Base-by-base conservation (phyloP, 2,888 invertebrate species). In the Clanis bilineata region DNA sequence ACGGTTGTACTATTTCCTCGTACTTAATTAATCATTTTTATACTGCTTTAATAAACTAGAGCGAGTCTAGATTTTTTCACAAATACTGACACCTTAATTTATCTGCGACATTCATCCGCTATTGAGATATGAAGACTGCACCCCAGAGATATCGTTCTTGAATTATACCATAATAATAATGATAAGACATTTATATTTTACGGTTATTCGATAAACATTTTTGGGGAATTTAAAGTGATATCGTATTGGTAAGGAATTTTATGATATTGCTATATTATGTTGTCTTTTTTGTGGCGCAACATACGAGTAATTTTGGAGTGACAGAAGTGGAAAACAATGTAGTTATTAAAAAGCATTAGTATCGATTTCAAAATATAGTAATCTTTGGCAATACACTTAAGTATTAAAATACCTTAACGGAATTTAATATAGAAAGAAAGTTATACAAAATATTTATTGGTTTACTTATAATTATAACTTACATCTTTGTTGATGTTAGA, bases 151-250 rank as follows among this genome's bases (percentile, higher is more conserved):
- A 38, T 45, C 23, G 15, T 1, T n/a, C 36, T 15, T 59, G 61
- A 67, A 58, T 47, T 59, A 66, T 63, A 54, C 18, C 38, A 39
- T 62, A 67, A 63, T 56, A 65, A 68, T 64, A 58, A 66, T 65
- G 63, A 63, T 58, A 64, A 61, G 66, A 44, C 57, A 63, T 60
- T 57, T 59, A 62, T 61, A 23, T 56, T 54, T 41, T 43, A 43
- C 28, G 18, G 61, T 56, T 61, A 56, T 61, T 61, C 22, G 38
- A 61, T 57, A 51, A 18, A 32, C 32, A 51, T 28, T 51, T 18
- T 51, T 32, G 51, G 15, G 7, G 18, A 18, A 32, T 51, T 28
- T 22, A 10, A 41, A 41, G 18, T n/a, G 18, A 15, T 9, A 12
- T 44, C 51, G 28, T 45, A 5, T 45, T 45, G 23, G 45, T 23